Evolutionary conservation across 2,888 invertebrate genomes (phyloP), one percentile per base, ranked within the genome.

Genomic region (Lobophora halterata): DNA sequence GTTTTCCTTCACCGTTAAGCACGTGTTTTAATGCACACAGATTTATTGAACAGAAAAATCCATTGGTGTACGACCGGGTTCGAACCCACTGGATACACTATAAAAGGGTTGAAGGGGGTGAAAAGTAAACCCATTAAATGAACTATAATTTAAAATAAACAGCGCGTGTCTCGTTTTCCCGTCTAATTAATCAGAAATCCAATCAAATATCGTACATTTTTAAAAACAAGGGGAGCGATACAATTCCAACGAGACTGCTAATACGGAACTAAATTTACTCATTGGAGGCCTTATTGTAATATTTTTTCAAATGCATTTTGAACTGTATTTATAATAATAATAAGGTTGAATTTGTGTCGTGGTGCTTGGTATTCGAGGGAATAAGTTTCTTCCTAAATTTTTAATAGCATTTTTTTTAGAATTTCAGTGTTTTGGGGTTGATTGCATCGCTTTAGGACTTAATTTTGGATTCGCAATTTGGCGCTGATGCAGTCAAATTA

Each of bases 181-280:
- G 49, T 58, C 61, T 63, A 71, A 70, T 71, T 73, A 61, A 65
- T 63, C 54, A 64, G 63, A 65, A 74, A 71, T 53, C 64, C 71
- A 75, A 76, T 76, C 67, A 71, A 65, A 64, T 69, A 59, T 60
- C 58, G 57, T 74, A 59, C 57, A 66, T 70, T 70, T 74, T 71
- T 74, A 55, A 59, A 63, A 65, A 60, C 59, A 61, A 59, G 62
- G 55, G 63, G 64, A 50, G 55, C 52, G 53, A 40, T 50, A 51
- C 59, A 53, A 55, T 53, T 55, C 50, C 42, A 40, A 35, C 39
- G 41, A 45, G 34, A 53, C 39, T 51, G 53, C 61, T 59, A 65
- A 63, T 62, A 63, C 60, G 51, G 58, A 65, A 67, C 61, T 68
- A 60, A 67, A 71, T 59, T 60, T 58, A 62, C 63, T 61, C 65